These are phyloP conservation scores for Rhyacophila evoluta DNA, from an alignment of 2,888 invertebrate species.

Conservation along the genomic window DNA sequence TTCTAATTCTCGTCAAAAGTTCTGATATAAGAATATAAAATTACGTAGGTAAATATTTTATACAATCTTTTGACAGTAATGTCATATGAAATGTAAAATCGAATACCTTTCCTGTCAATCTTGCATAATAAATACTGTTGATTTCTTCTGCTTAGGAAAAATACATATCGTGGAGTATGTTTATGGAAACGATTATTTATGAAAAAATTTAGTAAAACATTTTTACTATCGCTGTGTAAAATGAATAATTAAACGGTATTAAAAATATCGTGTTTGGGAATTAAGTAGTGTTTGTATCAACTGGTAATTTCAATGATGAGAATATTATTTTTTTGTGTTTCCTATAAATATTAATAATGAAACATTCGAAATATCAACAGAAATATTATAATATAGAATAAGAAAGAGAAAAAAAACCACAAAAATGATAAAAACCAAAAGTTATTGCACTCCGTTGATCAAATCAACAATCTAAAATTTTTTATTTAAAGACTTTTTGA, in stretches of 20 bases:
- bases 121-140: too few species aligned
- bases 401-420: not conserved
- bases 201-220: too few species aligned
- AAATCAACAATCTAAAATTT: conserved; percentile 40
- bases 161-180: too few species aligned
- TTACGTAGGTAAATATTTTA: too few species aligned
- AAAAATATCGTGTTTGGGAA: not conserved
- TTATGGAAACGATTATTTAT: too few species aligned
- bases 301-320: not conserved
- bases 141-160: too few species aligned
- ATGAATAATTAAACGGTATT: not conserved
- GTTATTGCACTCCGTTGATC: conserved; percentile 51
- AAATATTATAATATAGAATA: not conserved
- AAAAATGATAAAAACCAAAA: conserved; percentile 1
- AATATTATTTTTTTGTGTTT: not conserved
- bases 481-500: conserved; percentile 8
- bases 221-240: not conserved
- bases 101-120: too few species aligned
- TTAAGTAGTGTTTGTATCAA: not conserved
- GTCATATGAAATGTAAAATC: too few species aligned
- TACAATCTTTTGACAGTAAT: too few species aligned
- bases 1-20: not conserved
- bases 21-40: not conserved
- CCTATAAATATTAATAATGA: not conserved
- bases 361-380: not conserved